Conservation (phyloP, 2,888 invertebrate genomes). For the Myopa testacea region DNA sequence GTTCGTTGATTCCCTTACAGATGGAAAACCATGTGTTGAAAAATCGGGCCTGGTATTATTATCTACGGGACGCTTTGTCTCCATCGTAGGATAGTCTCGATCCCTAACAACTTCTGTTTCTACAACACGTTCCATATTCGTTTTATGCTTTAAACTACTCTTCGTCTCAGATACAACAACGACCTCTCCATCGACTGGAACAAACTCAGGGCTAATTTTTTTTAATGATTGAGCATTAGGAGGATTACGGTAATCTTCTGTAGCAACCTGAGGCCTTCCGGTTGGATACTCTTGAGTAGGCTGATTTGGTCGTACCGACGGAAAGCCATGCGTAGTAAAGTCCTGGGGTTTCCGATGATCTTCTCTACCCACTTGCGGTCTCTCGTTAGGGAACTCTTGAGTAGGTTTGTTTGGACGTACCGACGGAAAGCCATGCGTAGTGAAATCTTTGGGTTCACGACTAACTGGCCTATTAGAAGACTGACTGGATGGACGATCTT, state of each 20-base stretch:
- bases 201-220: conserved; percentile 23
- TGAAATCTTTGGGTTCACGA: conserved; percentile 50
- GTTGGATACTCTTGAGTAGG: conserved; percentile 58
- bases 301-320: conserved; percentile 56
- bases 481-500: conserved; percentile 47
- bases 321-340: conserved; percentile 58
- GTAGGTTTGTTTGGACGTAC: conserved; percentile 56
- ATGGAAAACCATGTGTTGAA: conserved; percentile 55
- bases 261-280: conserved; percentile 50
- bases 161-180: conserved; percentile 57
- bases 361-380: conserved; percentile 46
- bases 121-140: conserved; percentile 54
- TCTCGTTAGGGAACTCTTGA: conserved; percentile 56
- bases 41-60: conserved; percentile 46
- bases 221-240: neutral
- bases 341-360: conserved; percentile 43
- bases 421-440: conserved; percentile 60
- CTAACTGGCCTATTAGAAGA: conserved; percentile 36
- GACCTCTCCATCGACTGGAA: conserved; percentile 48
- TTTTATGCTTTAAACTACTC: conserved; percentile 56
- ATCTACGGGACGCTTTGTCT: conserved; percentile 43
- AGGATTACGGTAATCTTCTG: neutral
- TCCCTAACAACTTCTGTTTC: conserved; percentile 55
- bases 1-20: conserved; percentile 43
- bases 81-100: conserved; percentile 34